These are phyloP conservation scores for Amphipyra tragopoginis DNA, from an alignment of 2,888 invertebrate species.

Conservation along the genomic window DNA sequence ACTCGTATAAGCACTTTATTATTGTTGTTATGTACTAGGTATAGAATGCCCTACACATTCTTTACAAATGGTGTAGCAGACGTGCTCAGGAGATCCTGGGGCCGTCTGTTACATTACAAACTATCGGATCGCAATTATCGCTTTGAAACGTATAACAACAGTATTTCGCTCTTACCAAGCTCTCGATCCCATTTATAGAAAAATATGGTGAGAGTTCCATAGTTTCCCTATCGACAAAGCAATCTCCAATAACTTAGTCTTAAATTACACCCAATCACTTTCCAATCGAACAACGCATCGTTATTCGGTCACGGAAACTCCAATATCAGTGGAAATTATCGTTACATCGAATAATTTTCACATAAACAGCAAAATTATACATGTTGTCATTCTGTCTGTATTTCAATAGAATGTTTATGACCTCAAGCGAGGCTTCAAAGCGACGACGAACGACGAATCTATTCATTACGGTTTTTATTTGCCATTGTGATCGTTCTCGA, in stretches of 20 bases:
- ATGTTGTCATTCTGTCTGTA: slow-evolving; percentile 47
- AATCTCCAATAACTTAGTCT: slow-evolving; percentile 11
- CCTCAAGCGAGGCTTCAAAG: slow-evolving; percentile 62
- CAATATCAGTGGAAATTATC: slow-evolving; percentile 43
- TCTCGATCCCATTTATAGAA: not conserved
- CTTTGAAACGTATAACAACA: no score
- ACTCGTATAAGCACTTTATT: no score
- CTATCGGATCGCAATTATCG: no score
- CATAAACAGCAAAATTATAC: slow-evolving; percentile 64
- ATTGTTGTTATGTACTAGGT: no score
- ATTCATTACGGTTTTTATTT: slow-evolving; percentile 74
- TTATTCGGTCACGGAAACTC: slow-evolving; percentile 45
- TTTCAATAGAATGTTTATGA: slow-evolving; percentile 57
- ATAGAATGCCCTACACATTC: no score
- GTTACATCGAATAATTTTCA: slow-evolving; percentile 55
- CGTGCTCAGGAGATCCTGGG: no score
- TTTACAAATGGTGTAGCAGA: no score
- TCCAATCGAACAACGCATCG: slow-evolving; percentile 29
- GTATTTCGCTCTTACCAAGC: not conserved
- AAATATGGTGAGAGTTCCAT: slow-evolving; percentile 16
- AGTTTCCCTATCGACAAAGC: slow-evolving; percentile 15
- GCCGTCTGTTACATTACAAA: no score
- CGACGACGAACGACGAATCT: slow-evolving; percentile 66
- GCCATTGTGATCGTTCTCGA: slow-evolving; percentile 59
- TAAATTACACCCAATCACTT: slow-evolving; percentile 39